Evolutionary conservation across 2,113 vertebrate species (phyloP).

Genomic region (Microcebus murinus): DNA sequence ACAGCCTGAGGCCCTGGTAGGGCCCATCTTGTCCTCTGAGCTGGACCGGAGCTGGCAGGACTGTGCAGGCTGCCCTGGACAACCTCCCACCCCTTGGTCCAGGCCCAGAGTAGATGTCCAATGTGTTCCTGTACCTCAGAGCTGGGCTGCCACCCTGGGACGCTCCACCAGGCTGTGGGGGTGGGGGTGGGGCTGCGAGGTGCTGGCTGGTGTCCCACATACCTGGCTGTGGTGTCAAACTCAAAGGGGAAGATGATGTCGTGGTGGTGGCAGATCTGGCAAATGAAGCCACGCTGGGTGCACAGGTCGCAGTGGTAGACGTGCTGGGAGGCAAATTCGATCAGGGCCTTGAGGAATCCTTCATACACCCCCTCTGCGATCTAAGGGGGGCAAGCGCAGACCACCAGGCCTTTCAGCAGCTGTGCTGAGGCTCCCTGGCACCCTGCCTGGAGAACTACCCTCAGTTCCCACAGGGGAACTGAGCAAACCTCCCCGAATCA

Average conservation of each 20-base stretch:
- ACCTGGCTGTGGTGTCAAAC: conserved; percentile 94
- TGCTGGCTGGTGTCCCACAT: background rate
- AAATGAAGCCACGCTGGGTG: conserved; percentile 96
- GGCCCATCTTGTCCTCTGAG: background rate
- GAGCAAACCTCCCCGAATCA: background rate
- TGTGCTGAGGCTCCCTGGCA: accelerated
- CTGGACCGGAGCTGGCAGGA: background rate
- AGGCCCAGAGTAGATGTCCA: background rate
- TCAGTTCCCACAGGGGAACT: background rate
- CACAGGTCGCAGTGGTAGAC: conserved; percentile 95
- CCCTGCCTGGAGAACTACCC: background rate
- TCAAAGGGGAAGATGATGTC: conserved; percentile 97
- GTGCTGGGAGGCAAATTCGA: conserved; percentile 90
- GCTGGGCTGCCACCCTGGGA: no score
- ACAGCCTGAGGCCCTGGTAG: background rate
- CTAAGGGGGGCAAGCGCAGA: conserved; percentile 76
- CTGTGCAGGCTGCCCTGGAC: background rate
- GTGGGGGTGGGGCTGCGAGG: no score
- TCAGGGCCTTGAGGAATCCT: conserved; percentile 86
- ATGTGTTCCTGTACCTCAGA: no score
- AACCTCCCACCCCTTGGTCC: background rate
- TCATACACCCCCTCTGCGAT: conserved; percentile 89
- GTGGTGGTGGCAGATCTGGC: conserved; percentile 92
- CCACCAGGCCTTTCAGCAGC: accelerated
- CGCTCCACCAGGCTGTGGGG: no score